Evolutionary conservation across 2,113 vertebrate species (phyloP), one percentile per base, ranked within the genome.

Genomic region (Gambusia holbrooki): DNA sequence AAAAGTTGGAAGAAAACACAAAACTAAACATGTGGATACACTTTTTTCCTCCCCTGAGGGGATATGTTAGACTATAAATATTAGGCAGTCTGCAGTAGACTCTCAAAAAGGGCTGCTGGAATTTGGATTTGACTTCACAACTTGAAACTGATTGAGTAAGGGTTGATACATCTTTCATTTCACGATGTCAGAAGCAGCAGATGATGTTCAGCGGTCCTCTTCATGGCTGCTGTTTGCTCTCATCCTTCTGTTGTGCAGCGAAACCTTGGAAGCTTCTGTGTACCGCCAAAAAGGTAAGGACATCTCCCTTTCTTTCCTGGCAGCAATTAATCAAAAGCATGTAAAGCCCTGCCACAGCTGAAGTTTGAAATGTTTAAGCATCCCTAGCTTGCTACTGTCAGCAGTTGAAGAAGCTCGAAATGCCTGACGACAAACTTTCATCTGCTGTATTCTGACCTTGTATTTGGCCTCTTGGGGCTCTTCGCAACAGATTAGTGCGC

Each of bases 251-350:
- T 35, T 89, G 40, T 81, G 54, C 72, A 27, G 33, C 0, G 42
- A 74, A 75, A 68, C 64, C 71, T 84, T 89, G 15, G 88, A 90
- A 61, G 92, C 88, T n/a, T 88, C 92, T 2, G 1, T 90, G 0
- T 92, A 89, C 77, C 88, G 86, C 51, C 76, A 75, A 61, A 87
- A 78, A 92, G 90, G 90, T 92, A 84, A 83, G 86, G 54, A 40
- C 27, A 37, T 1, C 42, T 71, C n/a, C 28, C 7, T 37, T 45
- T 33, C 77, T 33, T 13, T n/a, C 32, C 54, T 22, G 28, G 17
- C 8, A 29, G n/a, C 37, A 58, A 71, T 45, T 66, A 27, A 7
- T 73, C 37, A 66, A 60, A 62, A 69, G 45, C 35, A 42, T 71
- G 30, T 67, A 30, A 22, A 7, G 8, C 17, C 27, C n/a, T 66